Evolutionary conservation across 2,888 invertebrate genomes (phyloP).

Genomic region (Drosophila cyrtoloma): DNA sequence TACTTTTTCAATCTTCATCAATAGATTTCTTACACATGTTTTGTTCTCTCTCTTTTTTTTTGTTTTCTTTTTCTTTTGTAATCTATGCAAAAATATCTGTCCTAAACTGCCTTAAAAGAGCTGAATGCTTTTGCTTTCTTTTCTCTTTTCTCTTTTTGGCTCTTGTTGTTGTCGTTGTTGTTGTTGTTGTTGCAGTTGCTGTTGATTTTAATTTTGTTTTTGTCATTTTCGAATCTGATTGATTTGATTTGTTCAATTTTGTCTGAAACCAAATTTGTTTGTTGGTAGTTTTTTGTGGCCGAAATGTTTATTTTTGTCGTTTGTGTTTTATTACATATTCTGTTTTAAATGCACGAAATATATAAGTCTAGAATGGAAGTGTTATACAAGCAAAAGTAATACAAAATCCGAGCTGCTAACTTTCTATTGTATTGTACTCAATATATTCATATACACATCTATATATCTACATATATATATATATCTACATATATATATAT

Average conservation of each 20-base stretch:
- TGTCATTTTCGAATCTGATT: slow-evolving; percentile 17
- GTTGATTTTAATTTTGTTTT: slow-evolving; percentile 29
- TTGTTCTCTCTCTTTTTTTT: slow-evolving; percentile 10
- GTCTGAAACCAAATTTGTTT: slow-evolving; percentile 43
- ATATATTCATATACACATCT: slow-evolving; percentile 7
- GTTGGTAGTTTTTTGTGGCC: slow-evolving; percentile 43
- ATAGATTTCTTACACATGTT: slow-evolving; percentile 46
- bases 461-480: slow-evolving; percentile 14
- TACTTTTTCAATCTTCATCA: slow-evolving; percentile 81
- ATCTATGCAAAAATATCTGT: slow-evolving; percentile 43
- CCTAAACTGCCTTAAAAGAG: slow-evolving; percentile 50
- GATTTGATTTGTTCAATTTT: slow-evolving; percentile 16
- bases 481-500: neutral
- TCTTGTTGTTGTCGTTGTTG: slow-evolving; percentile 28
- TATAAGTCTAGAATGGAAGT: slow-evolving; percentile 61
- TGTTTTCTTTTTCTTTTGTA: slow-evolving; percentile 6
- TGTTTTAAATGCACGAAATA: slow-evolving; percentile 48
- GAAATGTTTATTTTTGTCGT: slow-evolving; percentile 66
- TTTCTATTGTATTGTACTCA: slow-evolving; percentile 21
- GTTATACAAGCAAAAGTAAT: slow-evolving; percentile 61
- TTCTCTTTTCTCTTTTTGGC: slow-evolving; percentile 5
- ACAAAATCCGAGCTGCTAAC: slow-evolving; percentile 35
- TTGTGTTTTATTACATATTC: slow-evolving; percentile 7
- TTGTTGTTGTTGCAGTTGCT: slow-evolving; percentile 34
- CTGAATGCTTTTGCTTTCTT: neutral